phyloP scores from a whole-genome alignment of 2,888 invertebrate genomes.

The Marronus borbonicus region DNA sequence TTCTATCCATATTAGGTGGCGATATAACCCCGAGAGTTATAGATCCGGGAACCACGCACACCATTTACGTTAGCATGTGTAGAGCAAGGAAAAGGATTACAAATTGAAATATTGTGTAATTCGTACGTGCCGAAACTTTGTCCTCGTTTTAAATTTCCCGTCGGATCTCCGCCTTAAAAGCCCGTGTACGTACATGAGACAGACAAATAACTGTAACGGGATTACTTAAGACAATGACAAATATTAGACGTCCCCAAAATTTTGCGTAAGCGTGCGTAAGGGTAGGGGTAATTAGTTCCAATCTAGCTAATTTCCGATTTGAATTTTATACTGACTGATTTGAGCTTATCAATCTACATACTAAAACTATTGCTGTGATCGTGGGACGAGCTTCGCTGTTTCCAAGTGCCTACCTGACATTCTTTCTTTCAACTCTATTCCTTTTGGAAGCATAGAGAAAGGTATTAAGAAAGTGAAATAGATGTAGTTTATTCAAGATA shows the following conservation, averaged over 20 bases:
- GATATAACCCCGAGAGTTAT: background rate
- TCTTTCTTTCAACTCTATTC: too few species aligned
- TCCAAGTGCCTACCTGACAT: too few species aligned
- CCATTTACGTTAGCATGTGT: background rate
- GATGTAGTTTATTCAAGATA: too few species aligned
- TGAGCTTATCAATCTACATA: too few species aligned
- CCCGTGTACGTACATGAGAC: background rate
- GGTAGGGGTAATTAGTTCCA: background rate
- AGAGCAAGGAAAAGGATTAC: constrained; percentile 5
- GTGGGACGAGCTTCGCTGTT: too few species aligned
- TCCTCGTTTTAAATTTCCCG: background rate
- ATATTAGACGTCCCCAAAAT: background rate
- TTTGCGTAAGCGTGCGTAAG: background rate
- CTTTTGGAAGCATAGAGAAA: too few species aligned
- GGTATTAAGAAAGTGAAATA: too few species aligned
- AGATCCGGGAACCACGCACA: background rate
- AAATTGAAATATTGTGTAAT: constrained; percentile 19
- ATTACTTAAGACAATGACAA: constrained; percentile 18
- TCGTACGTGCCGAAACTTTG: constrained; percentile 13
- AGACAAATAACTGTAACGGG: constrained; percentile 4
- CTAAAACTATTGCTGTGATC: too few species aligned
- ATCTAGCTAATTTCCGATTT: background rate
- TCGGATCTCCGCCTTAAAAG: background rate
- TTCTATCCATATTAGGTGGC: too few species aligned
- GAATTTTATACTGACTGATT: background rate